phyloP scores from a whole-genome alignment of 2,797 vertebrate genomes.

The Artibeus jamaicensis region DNA sequence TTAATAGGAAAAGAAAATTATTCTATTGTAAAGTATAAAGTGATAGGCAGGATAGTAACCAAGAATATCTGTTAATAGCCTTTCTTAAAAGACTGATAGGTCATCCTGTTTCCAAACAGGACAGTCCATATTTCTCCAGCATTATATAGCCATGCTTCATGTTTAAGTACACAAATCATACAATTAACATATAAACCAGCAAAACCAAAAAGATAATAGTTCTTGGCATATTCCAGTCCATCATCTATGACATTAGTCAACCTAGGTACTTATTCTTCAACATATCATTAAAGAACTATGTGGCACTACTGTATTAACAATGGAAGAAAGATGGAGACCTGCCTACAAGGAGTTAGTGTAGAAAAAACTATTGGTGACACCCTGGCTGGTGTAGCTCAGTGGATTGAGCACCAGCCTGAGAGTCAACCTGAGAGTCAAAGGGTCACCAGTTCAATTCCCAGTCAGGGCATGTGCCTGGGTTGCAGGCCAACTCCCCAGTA shows the following conservation, averaged over 20 bases:
- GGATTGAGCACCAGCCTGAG: too few species aligned
- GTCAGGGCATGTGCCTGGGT: too few species aligned
- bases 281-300: not conserved
- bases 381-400: too few species aligned
- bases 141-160: not conserved
- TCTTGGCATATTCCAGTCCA: not conserved
- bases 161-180: slow-evolving; percentile 2
- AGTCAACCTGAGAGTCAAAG: too few species aligned
- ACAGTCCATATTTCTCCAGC: not conserved
- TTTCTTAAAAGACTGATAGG: not conserved
- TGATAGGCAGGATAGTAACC: not conserved
- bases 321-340: not conserved
- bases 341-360: not conserved
- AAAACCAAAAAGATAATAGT: slow-evolving; percentile 6
- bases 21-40: not conserved
- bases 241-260: not conserved
- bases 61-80: not conserved
- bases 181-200: not conserved
- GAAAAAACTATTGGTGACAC: not conserved
- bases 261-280: not conserved
- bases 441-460: too few species aligned
- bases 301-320: not conserved
- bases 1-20: not conserved
- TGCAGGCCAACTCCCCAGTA: too few species aligned
- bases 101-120: not conserved